Conservation (phyloP, 2,113 vertebrate genomes). For the Tetrax tetrax region DNA sequence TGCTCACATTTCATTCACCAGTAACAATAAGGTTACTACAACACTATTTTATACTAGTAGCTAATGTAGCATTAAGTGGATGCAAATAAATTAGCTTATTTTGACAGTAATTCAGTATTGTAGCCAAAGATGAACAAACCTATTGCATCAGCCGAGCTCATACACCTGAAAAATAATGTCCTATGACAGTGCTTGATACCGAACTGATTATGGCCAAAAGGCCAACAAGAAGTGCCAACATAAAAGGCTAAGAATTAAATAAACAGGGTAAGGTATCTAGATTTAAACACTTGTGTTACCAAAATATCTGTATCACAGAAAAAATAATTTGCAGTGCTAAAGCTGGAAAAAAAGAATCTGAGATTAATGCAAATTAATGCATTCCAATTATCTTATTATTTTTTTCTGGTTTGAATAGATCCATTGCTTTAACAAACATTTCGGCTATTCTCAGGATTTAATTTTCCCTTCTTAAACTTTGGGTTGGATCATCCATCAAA, state of each 20-base stretch:
- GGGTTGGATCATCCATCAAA: conserved; percentile 6
- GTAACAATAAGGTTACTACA: neutral
- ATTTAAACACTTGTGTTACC: neutral
- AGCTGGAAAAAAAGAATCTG: neutral
- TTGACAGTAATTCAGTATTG: neutral
- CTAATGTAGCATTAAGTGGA: neutral
- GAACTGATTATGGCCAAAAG: neutral
- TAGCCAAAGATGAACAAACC: neutral
- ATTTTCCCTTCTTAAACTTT: conserved; percentile 1
- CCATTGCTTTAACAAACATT: conserved; percentile 33
- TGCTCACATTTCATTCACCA: neutral
- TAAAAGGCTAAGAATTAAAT: neutral
- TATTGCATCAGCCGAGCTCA: neutral
- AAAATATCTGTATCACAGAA: neutral
- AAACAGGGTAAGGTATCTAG: neutral
- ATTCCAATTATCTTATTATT: neutral
- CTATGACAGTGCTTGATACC: neutral
- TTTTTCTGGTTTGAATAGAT: neutral
- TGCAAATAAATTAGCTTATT: neutral
- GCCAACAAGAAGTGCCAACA: neutral
- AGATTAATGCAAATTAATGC: neutral
- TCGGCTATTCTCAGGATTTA: neutral
- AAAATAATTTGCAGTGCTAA: neutral
- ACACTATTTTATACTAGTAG: neutral
- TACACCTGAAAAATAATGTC: neutral